Evolutionary conservation across 53 echinoderm and acorn worm species (phyloP), one percentile per base, ranked within the genome.

Genomic region (Mesocentrotus franciscanus): DNA sequence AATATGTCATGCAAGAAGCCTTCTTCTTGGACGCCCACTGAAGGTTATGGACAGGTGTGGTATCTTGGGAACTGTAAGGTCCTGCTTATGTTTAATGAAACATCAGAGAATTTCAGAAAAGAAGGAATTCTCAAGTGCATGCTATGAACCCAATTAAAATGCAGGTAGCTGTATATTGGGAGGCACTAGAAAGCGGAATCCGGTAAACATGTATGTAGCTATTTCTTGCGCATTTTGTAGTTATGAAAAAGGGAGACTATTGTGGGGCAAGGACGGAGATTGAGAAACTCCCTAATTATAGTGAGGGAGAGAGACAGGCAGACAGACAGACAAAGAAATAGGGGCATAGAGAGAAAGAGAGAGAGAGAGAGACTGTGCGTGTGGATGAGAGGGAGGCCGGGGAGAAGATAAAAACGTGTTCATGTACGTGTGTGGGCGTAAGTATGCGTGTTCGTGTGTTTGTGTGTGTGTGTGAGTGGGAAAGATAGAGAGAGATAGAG

Each of bases 11-110:
- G 36, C 20, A 39, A 39, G 81, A 81, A 20, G 81, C 81, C 36
- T 20, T 22, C 20, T 17, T 33, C 36, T 39, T 36, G 36, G 81
- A 8, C 42, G 17, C 6, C 39, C 42, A 42, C 33, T 81, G 81
- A 81, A 81, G 36, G 81, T 81, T 81, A 81, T 81, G 20, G 81
- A 81, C 81, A 81, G 81, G 81, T 81, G 81, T 17, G 81, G 8
- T 0, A 42, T 79, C 81, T 34, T 34, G 14, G 78, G 78, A n/a
- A 16, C 5, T 5, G 76, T 76, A 76, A 27, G 22, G 7, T 39
- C 18, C 81, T 81, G 29, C 42, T 81, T 39, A 18, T 5, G 42
- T 81, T 81, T 81, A 36, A 81, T 81, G 81, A 17, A 16, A 74
- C 7, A 42, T 18, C 22, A 11, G 81, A 81, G 81, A 20, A 20